phyloP scores from a whole-genome alignment of 2,113 vertebrate genomes.

The Enhydra lutris region DNA sequence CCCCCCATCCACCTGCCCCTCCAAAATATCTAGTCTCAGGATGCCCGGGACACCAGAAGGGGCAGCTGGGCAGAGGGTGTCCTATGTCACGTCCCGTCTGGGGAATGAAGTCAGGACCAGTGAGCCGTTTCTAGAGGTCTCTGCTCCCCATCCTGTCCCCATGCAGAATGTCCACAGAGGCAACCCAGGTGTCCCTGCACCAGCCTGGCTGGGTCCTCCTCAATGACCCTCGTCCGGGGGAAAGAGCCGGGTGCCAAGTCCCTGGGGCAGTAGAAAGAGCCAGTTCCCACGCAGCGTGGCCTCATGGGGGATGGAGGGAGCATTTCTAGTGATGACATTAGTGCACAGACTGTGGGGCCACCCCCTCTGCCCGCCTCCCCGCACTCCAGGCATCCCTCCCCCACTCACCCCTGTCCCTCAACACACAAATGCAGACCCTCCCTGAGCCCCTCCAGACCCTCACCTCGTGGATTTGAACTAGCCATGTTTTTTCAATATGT shows the following conservation, averaged over 20 bases:
- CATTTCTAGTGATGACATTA: background rate
- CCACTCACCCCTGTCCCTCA: background rate
- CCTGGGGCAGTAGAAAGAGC: background rate
- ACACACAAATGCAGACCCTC: fast-evolving
- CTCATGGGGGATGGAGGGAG: fast-evolving
- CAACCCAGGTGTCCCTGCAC: background rate
- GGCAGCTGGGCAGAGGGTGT: background rate
- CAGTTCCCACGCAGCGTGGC: background rate
- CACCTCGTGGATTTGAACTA: fast-evolving
- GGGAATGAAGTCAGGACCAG: fast-evolving
- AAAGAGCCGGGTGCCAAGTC: background rate
- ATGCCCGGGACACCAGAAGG: fast-evolving
- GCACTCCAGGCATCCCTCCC: background rate
- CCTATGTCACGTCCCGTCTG: fast-evolving
- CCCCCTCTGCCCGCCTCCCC: fast-evolving
- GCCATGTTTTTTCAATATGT: fast-evolving
- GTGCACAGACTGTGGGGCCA: fast-evolving
- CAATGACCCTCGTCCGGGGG: background rate
- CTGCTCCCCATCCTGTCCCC: background rate
- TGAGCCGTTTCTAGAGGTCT: background rate
- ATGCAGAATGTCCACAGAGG: fast-evolving
- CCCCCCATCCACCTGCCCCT: background rate
- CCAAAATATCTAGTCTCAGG: fast-evolving
- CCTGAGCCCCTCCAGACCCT: background rate
- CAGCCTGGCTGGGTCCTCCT: background rate